Evolutionary conservation across 2,113 vertebrate species (phyloP), one percentile per base, ranked within the genome.

Genomic region (Ia io): DNA sequence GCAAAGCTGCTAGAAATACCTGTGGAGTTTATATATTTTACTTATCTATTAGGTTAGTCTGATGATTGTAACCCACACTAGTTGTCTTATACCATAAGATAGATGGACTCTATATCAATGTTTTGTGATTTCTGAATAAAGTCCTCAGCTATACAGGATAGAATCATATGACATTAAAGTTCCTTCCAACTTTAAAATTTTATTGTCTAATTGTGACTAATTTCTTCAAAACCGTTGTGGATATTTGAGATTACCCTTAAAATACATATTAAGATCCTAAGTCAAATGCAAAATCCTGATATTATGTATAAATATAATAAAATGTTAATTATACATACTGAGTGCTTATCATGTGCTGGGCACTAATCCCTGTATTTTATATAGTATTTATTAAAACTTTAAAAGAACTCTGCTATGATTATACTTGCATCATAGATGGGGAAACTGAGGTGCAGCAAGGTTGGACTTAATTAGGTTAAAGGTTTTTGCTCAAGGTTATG

Each of bases 181-280:
- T 93, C 20, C 83, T 78, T 91, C 56, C 32, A 73, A 53, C 79
- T 89, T 92, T 84, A 93, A 94, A 93, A 93, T 95, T 70, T 40
- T 76, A 3, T 73, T 61, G 12, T 82, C 61, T 77, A 77, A 56
- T 47, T 94, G 28, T 63, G 22, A 59, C 53, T 74, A 86, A 71
- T 74, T 17, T 89, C 11, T 90, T 89, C 35, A 79, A 88, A 89
- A 90, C 13, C 28, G 42, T 69, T 89, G 40, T 83, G n/a, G 59
- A 63, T 93, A 91, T 93, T 67, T 91, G 67, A 67, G 56, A 84
- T 94, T 32, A 67, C 22, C 3, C 35, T 91, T 92, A 78, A 96
- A 92, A 16, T 67, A 37, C 47, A 49, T 78, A 28, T 80, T 94
- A 84, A 86, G 28, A 89, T 78, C 47, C 30, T 89, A 86, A 83